Evolutionary conservation across 2,888 invertebrate species (phyloP), one percentile per base, ranked within the genome.

Genomic region (Anoncus sp.): DNA sequence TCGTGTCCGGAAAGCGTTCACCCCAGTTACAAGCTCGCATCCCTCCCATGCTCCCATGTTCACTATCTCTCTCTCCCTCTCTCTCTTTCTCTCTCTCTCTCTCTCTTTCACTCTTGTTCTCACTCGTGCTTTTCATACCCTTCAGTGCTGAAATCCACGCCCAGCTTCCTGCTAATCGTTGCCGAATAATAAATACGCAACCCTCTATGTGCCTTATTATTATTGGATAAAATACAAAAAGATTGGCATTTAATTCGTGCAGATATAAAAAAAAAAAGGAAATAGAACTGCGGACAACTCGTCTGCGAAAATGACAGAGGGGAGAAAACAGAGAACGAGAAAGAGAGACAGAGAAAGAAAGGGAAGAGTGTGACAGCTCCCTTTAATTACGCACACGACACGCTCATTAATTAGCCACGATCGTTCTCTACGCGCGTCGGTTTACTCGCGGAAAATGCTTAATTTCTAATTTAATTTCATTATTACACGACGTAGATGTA

Each of bases 1-100:
- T 81, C 79, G 79, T 82, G 74, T 74, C 78, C 79, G 75, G 69
- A 80, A 81, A 76, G 77, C 75, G 75, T 77, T 79, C 62, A 74
- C 74, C 76, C 75, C 79, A 59, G 76, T 73, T 74, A 71, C 70
- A 51, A 62, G 47, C 60, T 76, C 80, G 49, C 72, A 38, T 51
- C 14, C 24, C 10, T 31, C 31, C 16, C 9, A 18, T 31, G 40
- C 69, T 20, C 12, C 14, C 35, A 47, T 57, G 57, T n/a, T 31
- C 18, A 53, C 51, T 24, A 57, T 43, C 49, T 65, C 65, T 63
- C 18, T 49, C 47, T 65, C 24, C 35, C 47, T 57, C 63, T 20
- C 43, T 57, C 18, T 22, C 16, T 69, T n/a, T 60, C 3, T 31
- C 27, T 67, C 38, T 49, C 31, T 63, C 27, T 57, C 38, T 35